Percentiles rank a stretch among this genome's conserved stretches.
Conservation (phyloP, 2,888 invertebrate genomes). For the Drosophila putrida region DNA sequence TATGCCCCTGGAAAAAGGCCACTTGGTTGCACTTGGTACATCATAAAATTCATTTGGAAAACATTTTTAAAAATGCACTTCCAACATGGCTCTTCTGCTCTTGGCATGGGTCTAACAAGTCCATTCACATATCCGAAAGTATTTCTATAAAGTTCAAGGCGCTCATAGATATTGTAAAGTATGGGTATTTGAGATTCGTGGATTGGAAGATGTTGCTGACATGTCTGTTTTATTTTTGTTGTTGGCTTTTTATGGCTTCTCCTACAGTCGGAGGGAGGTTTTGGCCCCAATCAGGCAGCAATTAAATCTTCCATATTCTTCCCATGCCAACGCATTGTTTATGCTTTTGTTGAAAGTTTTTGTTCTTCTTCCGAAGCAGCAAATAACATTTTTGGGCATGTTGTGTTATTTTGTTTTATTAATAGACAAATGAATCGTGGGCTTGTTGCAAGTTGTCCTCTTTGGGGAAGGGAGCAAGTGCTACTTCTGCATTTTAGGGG, state of each 20-base stretch:
- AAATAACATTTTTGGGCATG: conserved; percentile 42
- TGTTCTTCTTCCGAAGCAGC: conserved; percentile 28
- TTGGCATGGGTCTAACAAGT: conserved; percentile 61
- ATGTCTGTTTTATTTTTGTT: conserved; percentile 60
- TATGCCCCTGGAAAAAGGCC: conserved; percentile 43
- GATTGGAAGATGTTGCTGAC: conserved; percentile 35
- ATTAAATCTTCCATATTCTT: conserved; percentile 39
- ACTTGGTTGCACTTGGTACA: conserved; percentile 58
- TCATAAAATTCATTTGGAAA: conserved; percentile 60
- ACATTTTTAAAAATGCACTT: conserved; percentile 31
- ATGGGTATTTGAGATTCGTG: conserved; percentile 4
- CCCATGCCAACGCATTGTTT: conserved; percentile 69
- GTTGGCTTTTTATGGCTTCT: conserved; percentile 66
- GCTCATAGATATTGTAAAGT: conserved; percentile 50
- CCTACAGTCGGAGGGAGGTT: conserved; percentile 31
- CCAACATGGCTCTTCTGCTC: conserved; percentile 15
- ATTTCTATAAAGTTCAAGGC: conserved; percentile 71
- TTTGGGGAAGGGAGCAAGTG: conserved; percentile 17
- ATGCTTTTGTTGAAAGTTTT: conserved; percentile 72
- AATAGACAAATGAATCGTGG: conserved; percentile 55
- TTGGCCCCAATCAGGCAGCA: conserved; percentile 56
- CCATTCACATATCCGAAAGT: conserved; percentile 13
- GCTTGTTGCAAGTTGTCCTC: conserved; percentile 23
- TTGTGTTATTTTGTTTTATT: conserved; percentile 48
- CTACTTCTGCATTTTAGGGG: conserved; percentile 2